Evolutionary conservation across 2,888 invertebrate species (phyloP).

Genomic region (Parnassius orleans): DNA sequence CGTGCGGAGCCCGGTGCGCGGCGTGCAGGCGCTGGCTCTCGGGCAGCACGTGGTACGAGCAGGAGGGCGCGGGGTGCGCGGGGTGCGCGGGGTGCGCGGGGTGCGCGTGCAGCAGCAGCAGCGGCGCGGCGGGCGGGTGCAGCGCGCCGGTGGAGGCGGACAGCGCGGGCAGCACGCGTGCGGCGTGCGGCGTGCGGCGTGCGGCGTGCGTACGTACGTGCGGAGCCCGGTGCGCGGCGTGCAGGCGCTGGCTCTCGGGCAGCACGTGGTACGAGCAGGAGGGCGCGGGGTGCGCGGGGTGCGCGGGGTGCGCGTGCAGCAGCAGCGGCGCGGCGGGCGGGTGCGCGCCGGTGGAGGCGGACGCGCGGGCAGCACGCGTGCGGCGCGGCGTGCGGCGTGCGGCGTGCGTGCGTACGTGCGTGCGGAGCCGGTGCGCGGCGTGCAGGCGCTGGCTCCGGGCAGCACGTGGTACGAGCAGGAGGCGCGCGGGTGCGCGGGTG

Average conservation of each 20-base stretch:
- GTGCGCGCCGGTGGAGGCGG: constrained; percentile 31
- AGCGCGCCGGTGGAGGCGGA: constrained; percentile 34
- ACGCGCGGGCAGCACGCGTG: constrained; percentile 43
- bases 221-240: constrained; percentile 24
- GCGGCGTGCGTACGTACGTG: not conserved
- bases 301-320: constrained; percentile 14
- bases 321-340: constrained; percentile 20
- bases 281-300: constrained; percentile 16
- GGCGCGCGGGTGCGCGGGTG: constrained; percentile 19
- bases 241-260: constrained; percentile 47
- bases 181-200: not conserved
- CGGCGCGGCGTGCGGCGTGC: not conserved
- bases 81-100: constrained; percentile 8
- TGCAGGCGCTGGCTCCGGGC: constrained; percentile 46
- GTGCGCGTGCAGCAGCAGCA: constrained; percentile 22
- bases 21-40: constrained; percentile 43
- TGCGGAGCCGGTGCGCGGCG: constrained; percentile 21
- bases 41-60: constrained; percentile 48
- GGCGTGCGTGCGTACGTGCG: not conserved
- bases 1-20: constrained; percentile 21
- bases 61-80: constrained; percentile 27
- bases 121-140: constrained; percentile 19
- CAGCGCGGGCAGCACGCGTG: constrained; percentile 42
- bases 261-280: constrained; percentile 44
- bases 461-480: constrained; percentile 44